Evolutionary conservation across 2,797 vertebrate genomes (phyloP).

Genomic region (Australoheros facetus): DNA sequence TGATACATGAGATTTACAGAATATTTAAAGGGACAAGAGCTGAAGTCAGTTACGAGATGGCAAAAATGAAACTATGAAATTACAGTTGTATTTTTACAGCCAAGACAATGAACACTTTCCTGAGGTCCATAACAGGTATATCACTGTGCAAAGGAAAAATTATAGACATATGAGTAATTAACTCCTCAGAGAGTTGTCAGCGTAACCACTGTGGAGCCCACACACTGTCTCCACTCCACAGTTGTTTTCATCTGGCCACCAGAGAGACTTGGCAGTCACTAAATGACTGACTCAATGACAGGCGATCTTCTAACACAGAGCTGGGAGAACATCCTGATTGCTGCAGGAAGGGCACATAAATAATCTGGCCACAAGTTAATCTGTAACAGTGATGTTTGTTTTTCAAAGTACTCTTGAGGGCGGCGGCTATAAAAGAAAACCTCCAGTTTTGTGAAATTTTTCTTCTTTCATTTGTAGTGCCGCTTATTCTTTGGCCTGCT

Average conservation of each 20-base stretch:
- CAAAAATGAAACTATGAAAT: constrained; percentile 21
- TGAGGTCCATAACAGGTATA: constrained; percentile 15
- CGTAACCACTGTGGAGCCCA: constrained; percentile 36
- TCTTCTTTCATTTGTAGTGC: constrained; percentile 10
- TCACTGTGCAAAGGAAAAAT: constrained; percentile 18
- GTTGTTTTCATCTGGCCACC: constrained; percentile 17
- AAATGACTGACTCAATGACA: constrained; percentile 17
- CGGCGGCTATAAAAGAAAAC: constrained; percentile 13
- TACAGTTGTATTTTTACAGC: constrained; percentile 27
- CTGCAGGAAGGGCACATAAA: constrained; percentile 27
- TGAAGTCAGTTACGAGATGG: constrained; percentile 10
- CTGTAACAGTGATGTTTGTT: constrained; percentile 22
- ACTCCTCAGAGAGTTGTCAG: constrained; percentile 52
- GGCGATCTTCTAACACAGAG: constrained; percentile 20
- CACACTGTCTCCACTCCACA: constrained; percentile 25
- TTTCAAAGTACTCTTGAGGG: constrained; percentile 15
- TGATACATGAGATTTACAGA: constrained; percentile 8
- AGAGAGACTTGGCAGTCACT: constrained; percentile 28
- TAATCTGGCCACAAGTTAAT: constrained; percentile 31
- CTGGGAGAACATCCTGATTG: constrained; percentile 23
- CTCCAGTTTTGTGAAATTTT: constrained; percentile 10
- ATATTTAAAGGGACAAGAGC: constrained; percentile 11
- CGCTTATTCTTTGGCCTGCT: constrained; percentile 36
- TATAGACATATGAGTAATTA: constrained; percentile 56
- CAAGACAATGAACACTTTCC: constrained; percentile 10